Evolutionary conservation across 37 sponge, comb jelly and placozoan species (phyloP).

Genomic region (Geodia barretti): DNA sequence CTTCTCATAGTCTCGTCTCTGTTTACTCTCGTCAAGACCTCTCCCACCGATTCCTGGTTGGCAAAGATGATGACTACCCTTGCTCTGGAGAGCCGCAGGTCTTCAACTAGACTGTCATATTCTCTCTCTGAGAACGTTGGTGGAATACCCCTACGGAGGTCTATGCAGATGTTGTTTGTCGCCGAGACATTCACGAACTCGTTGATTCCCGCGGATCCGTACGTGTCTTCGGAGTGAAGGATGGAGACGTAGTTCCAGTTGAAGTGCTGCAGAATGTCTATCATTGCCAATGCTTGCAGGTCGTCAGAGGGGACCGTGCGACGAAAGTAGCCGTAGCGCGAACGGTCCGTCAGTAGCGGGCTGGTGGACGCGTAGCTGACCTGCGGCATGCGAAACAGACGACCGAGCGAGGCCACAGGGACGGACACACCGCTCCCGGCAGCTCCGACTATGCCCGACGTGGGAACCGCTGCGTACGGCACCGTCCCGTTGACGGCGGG

Average conservation of each 20-base stretch:
- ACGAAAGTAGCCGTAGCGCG: constrained; percentile 64
- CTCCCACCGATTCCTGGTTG: not conserved
- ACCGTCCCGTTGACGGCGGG: not conserved
- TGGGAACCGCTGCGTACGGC: not conserved
- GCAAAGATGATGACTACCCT: constrained; percentile 45
- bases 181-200: constrained; percentile 16
- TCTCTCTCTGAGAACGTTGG: not conserved
- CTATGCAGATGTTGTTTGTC: constrained; percentile 39
- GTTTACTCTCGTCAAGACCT: not conserved
- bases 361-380: constrained; percentile 78
- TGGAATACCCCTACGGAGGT: constrained; percentile 14
- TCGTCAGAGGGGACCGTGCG: constrained; percentile 75
- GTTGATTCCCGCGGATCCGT: constrained; percentile 52
- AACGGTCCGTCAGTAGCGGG: constrained; percentile 56
- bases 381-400: constrained; percentile 65
- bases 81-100: constrained; percentile 14
- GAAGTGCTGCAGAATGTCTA: constrained; percentile 47
- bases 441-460: constrained; percentile 63
- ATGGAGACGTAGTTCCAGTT: constrained; percentile 59
- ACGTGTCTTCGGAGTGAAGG: constrained; percentile 27
- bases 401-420: constrained; percentile 63
- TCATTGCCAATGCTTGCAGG: constrained; percentile 69
- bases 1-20: not conserved
- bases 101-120: not conserved
- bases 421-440: constrained; percentile 48